A percentile compares a stretch with the other conserved stretches of the same genome.
Evolutionary conservation across 2,888 invertebrate species (phyloP).

Genomic region (Cephus pulcher): DNA sequence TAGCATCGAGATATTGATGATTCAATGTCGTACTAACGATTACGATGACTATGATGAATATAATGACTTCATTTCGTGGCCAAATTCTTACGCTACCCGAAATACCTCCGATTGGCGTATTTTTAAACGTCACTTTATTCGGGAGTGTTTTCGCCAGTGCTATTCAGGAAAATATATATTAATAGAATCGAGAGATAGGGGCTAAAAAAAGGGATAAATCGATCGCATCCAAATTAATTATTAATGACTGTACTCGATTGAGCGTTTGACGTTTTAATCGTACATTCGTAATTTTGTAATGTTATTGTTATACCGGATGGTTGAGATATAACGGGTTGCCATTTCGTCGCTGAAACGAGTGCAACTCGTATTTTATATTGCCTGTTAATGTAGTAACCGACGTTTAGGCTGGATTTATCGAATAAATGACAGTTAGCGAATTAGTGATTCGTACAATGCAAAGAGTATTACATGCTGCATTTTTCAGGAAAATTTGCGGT

Average conservation of each 20-base stretch:
- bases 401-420: conserved; percentile 2
- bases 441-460: conserved; percentile 24
- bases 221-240: conserved; percentile 3
- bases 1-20: not conserved
- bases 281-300: conserved; percentile 25
- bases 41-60: not conserved
- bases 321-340: conserved; percentile 10
- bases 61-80: not conserved
- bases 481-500: conserved; percentile 22
- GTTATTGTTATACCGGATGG: conserved; percentile 18
- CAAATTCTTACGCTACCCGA: not conserved
- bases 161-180: not conserved
- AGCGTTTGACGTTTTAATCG: conserved; percentile 8
- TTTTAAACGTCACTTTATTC: not conserved
- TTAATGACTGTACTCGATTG: conserved; percentile 5
- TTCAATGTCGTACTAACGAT: not conserved
- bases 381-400: conserved; percentile 16
- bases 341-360: conserved; percentile 5
- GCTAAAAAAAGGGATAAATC: not conserved
- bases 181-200: not conserved
- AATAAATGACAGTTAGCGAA: not conserved
- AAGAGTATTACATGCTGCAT: conserved; percentile 23
- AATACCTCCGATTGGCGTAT: not conserved
- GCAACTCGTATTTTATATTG: conserved; percentile 19
- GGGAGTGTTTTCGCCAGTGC: not conserved